Conservation (phyloP, 2,797 vertebrate species). For the Coendou prehensilis region DNA sequence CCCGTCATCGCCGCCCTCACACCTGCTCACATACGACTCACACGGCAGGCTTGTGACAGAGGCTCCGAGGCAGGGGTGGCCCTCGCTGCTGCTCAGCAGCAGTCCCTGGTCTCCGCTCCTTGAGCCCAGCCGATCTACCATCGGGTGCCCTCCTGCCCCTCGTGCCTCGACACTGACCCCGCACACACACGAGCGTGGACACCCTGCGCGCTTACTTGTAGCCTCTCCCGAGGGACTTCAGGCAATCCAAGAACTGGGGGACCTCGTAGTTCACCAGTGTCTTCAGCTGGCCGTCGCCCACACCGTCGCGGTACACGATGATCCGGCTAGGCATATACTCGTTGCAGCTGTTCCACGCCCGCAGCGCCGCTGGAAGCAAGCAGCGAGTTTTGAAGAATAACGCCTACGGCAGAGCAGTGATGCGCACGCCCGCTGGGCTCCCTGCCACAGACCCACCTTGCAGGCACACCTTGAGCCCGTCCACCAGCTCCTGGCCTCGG, state of each 20-base stretch:
- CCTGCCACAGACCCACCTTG: conserved; percentile 87
- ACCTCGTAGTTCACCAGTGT: conserved; percentile 95
- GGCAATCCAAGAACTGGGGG: conserved; percentile 94
- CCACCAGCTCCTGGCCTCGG: conserved; percentile 96
- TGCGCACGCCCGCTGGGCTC: neutral
- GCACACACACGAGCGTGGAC: too few relatives aligned
- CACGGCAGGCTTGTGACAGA: too few relatives aligned
- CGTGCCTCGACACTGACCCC: too few relatives aligned
- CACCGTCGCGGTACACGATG: conserved; percentile 97
- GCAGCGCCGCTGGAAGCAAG: conserved; percentile 91
- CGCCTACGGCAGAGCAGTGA: rapidly evolving
- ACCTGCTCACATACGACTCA: too few relatives aligned
- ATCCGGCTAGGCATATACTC: conserved; percentile 94
- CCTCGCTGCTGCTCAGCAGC: too few relatives aligned
- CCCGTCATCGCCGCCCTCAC: too few relatives aligned
- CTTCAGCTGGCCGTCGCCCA: conserved; percentile 96
- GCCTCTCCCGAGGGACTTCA: conserved; percentile 92
- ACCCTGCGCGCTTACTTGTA: conserved; percentile 90
- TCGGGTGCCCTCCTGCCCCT: too few relatives aligned
- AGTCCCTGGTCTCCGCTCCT: too few relatives aligned
- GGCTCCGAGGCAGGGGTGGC: too few relatives aligned
- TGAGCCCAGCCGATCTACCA: too few relatives aligned
- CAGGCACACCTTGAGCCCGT: conserved; percentile 94
- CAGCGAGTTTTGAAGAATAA: too few relatives aligned
- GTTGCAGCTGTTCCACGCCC: conserved; percentile 93